A percentile compares a stretch with the other conserved stretches of the same genome.
These are phyloP conservation scores for Etheostoma perlongum DNA, from an alignment of 2,797 vertebrate species.

Conservation along the genomic window DNA sequence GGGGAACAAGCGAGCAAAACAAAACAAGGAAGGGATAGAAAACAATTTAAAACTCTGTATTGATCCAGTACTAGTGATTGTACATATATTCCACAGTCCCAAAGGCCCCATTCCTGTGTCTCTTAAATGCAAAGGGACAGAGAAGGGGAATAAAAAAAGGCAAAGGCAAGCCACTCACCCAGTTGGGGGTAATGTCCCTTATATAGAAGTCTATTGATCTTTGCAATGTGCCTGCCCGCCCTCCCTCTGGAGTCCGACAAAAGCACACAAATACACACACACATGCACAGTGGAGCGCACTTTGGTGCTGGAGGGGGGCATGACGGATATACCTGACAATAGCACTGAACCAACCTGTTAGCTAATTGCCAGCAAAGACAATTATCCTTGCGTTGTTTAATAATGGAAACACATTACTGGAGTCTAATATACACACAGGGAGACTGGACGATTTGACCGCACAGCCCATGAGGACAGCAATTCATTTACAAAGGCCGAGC, in stretches of 20 bases:
- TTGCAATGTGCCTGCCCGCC: constrained; percentile 81
- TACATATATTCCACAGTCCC: constrained; percentile 87
- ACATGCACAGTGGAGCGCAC: constrained; percentile 57
- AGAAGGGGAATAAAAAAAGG: constrained; percentile 87
- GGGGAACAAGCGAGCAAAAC: constrained; percentile 66
- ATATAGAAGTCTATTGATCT: constrained; percentile 98
- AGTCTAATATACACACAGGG: constrained; percentile 95
- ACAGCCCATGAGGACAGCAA: constrained; percentile 89
- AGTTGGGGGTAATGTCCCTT: constrained; percentile 94
- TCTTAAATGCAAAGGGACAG: constrained; percentile 86
- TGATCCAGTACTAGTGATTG: constrained; percentile 90
- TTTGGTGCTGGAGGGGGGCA: constrained; percentile 84
- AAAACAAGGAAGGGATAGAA: constrained; percentile 84
- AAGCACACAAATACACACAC: constrained; percentile 63
- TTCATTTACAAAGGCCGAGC: constrained; percentile 91
- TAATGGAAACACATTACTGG: constrained; percentile 97
- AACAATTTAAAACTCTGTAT: constrained; percentile 92
- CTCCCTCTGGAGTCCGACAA: constrained; percentile 73
- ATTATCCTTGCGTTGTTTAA: constrained; percentile 97
- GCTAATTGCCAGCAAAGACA: constrained; percentile 99
- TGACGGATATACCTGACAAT: constrained; percentile 97
- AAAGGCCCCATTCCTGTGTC: constrained; percentile 84
- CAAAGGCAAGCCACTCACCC: constrained; percentile 90
- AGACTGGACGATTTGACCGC: constrained; percentile 92
- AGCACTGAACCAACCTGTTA: constrained; percentile 96